Conservation (phyloP, 2,113 vertebrate genomes). For the Pungitius pungitius region DNA sequence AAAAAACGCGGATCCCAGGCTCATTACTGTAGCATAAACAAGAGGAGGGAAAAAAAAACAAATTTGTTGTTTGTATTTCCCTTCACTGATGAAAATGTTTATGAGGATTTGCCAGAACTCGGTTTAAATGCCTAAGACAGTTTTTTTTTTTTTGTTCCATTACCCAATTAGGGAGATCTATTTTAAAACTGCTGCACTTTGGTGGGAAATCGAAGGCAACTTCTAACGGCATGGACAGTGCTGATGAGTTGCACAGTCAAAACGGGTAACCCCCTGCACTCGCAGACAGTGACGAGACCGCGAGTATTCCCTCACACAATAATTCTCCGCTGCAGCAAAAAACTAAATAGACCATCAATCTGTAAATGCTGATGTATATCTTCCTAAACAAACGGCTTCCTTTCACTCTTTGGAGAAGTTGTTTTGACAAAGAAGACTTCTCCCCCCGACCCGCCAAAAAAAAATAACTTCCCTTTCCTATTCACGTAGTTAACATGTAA, state of each 20-base stretch:
- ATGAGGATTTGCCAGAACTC: constrained; percentile 69
- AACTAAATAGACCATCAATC: constrained; percentile 46
- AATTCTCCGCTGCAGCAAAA: constrained; percentile 20
- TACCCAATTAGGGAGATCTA: constrained; percentile 71
- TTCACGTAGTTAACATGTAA: constrained; percentile 39
- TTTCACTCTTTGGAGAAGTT: constrained; percentile 39
- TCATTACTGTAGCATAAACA: constrained; percentile 83
- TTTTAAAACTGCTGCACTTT: constrained; percentile 61
- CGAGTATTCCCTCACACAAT: constrained; percentile 31
- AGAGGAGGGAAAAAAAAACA: constrained; percentile 51
- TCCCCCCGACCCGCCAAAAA: neutral
- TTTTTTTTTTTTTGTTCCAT: constrained; percentile 33
- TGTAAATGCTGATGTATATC: constrained; percentile 18
- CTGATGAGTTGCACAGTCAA: constrained; percentile 55
- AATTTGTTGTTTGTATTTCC: constrained; percentile 70
- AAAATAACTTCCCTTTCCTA: neutral
- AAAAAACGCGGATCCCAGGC: constrained; percentile 73
- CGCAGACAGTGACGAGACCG: constrained; percentile 38
- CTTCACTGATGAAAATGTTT: constrained; percentile 70
- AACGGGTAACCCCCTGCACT: constrained; percentile 49
- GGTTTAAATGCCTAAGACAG: constrained; percentile 56
- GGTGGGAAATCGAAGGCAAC: constrained; percentile 51
- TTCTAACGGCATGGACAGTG: constrained; percentile 51
- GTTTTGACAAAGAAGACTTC: constrained; percentile 27
- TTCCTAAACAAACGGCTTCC: constrained; percentile 26